phyloP scores from a whole-genome alignment of 1,140 invertebrate species.

The Drosophila sechellia region DNA sequence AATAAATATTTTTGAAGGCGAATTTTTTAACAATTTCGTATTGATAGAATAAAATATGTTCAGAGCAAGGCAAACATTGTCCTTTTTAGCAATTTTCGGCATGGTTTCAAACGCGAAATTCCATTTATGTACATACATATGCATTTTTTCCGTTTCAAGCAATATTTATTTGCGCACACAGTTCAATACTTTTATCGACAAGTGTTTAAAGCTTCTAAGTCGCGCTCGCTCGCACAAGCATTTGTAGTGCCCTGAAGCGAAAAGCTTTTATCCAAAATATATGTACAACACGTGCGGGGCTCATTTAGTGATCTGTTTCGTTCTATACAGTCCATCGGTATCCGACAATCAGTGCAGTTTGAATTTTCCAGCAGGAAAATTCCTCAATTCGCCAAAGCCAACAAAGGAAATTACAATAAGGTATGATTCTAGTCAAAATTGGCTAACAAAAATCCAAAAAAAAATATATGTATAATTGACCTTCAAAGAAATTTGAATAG shows the following conservation, averaged over 20 bases:
- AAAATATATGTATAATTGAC: not conserved
- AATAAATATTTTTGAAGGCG: no score
- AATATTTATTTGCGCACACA: no score
- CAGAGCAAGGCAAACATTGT: no score
- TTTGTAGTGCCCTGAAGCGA: not conserved
- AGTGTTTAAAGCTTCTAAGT: conserved; percentile 42
- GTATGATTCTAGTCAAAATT: conserved; percentile 28
- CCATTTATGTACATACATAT: not conserved
- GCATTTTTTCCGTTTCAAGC: no score
- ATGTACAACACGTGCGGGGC: conserved; percentile 42
- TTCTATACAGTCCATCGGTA: conserved; percentile 25
- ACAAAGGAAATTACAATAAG: conserved; percentile 36
- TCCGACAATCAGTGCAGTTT: conserved; percentile 29
- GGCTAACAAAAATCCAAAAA: not conserved
- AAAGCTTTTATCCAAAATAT: conserved; percentile 57
- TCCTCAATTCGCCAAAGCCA: not conserved
- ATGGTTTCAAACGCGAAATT: no score
- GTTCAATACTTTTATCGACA: conserved; percentile 4
- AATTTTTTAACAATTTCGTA: no score
- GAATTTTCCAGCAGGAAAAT: conserved; percentile 20
- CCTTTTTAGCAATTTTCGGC: no score
- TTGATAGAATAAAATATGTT: no score
- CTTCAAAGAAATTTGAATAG: conserved; percentile 2
- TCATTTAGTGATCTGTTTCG: conserved; percentile 7
- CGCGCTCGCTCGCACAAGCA: conserved; percentile 32